Percentiles rank a stretch among this genome's conserved stretches.
These are phyloP conservation scores for Dicrostonyx torquatus DNA, from an alignment of 2,797 vertebrate species.

Conservation along the genomic window DNA sequence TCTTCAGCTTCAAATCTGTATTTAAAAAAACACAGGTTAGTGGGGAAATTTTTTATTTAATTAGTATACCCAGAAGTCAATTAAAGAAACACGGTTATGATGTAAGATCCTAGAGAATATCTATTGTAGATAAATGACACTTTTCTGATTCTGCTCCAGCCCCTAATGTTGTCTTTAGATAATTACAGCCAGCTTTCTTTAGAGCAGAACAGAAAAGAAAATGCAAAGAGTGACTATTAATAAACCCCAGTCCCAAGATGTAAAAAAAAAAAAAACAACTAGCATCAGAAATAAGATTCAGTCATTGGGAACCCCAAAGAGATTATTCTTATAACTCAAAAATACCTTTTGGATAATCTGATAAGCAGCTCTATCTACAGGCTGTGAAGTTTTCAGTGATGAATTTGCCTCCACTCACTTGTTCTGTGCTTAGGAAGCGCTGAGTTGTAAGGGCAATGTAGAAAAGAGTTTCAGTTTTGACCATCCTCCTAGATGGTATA, in stretches of 20 bases:
- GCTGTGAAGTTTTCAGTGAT: not conserved
- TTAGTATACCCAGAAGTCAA: not conserved
- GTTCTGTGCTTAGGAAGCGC: not conserved
- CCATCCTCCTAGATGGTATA: not conserved
- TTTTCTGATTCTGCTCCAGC: not conserved
- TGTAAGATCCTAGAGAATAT: not conserved
- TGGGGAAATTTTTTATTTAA: not conserved
- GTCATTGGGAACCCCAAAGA: not conserved
- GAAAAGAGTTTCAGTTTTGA: slow-evolving; percentile 32
- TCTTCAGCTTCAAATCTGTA: not conserved
- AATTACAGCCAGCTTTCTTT: slow-evolving; percentile 7
- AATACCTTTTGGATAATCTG: slow-evolving; percentile 23
- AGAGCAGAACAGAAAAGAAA: slow-evolving; percentile 5
- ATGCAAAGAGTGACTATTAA: not conserved
- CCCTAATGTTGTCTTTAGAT: not conserved
- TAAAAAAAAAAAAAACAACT: slow-evolving; percentile 30
- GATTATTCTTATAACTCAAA: not conserved
- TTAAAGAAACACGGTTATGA: not conserved
- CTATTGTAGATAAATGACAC: not conserved
- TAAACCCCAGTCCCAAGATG: slow-evolving; percentile 30
- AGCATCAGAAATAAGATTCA: not conserved
- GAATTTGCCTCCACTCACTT: slow-evolving; percentile 1
- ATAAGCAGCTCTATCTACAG: not conserved
- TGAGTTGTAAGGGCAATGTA: not conserved
- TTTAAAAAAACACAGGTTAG: slow-evolving; percentile 6